These are phyloP conservation scores for Eutrigla gurnardus DNA, from an alignment of 2,797 vertebrate genomes.

Conservation along the genomic window DNA sequence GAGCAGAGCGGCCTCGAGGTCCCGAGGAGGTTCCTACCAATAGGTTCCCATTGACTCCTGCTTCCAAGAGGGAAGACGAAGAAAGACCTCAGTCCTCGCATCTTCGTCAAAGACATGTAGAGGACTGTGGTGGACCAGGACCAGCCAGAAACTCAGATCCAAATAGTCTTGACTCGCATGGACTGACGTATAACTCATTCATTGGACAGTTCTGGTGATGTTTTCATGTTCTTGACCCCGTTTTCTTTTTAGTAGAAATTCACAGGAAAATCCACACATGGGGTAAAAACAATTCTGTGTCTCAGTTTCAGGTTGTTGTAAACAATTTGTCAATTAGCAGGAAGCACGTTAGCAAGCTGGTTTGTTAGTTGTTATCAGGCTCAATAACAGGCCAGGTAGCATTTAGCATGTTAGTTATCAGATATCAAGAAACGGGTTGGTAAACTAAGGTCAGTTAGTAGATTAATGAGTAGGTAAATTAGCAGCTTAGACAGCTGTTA, in stretches of 20 bases:
- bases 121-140: constrained; percentile 3
- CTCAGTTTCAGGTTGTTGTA: background rate
- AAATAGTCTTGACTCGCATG: background rate
- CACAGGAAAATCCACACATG: background rate
- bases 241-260: background rate
- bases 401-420: background rate
- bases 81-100: constrained; percentile 1
- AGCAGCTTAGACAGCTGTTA: background rate
- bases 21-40: background rate
- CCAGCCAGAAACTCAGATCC: background rate
- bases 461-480: background rate
- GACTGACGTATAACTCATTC: background rate
- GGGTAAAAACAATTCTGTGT: background rate
- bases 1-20: background rate
- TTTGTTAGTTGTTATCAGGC: background rate
- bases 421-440: background rate
- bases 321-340: background rate
- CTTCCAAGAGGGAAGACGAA: background rate
- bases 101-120: background rate
- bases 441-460: background rate
- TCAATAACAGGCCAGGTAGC: background rate
- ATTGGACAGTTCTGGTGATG: constrained; percentile 13
- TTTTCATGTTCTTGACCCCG: background rate
- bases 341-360: background rate
- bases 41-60: background rate